Evolutionary conservation across 2,113 vertebrate genomes (phyloP).

Genomic region (Promerops cafer): DNA sequence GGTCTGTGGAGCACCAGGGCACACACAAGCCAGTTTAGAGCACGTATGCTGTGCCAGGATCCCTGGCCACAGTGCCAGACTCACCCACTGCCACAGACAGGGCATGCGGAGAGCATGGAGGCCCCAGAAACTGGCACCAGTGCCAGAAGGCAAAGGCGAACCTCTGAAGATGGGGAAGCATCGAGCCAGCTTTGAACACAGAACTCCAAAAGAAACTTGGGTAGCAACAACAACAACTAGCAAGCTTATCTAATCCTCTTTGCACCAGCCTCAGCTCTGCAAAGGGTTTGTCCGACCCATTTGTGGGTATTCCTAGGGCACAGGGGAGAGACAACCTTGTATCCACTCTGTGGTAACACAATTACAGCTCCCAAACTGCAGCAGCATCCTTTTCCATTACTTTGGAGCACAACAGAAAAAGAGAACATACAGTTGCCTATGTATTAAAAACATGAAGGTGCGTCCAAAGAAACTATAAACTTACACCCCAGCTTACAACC

Average conservation of each 20-base stretch:
- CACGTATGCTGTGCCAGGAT: not conserved
- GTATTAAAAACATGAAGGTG: not conserved
- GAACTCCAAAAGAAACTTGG: not conserved
- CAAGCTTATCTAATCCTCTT: not conserved
- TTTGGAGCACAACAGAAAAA: not conserved
- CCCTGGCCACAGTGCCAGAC: fast-evolving
- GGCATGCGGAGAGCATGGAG: fast-evolving
- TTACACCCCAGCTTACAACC: not conserved
- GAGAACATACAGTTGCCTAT: not conserved
- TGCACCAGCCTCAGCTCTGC: not conserved
- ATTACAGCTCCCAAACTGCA: not conserved
- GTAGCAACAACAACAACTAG: not conserved
- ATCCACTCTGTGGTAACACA: not conserved
- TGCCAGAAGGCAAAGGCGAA: not conserved
- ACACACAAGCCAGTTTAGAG: not conserved
- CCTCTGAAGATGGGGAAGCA: not conserved
- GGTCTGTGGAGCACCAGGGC: not conserved
- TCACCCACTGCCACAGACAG: not conserved
- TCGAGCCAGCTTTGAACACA: not conserved
- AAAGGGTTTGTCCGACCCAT: not conserved
- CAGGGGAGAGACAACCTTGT: not conserved
- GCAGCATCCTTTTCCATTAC: not conserved
- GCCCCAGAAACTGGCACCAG: not conserved
- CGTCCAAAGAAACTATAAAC: not conserved
- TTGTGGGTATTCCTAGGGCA: not conserved